A percentile compares a stretch with the other conserved stretches of the same genome.
Evolutionary conservation across 2,888 invertebrate species (phyloP).

Genomic region (Lasioglossum calceatum): DNA sequence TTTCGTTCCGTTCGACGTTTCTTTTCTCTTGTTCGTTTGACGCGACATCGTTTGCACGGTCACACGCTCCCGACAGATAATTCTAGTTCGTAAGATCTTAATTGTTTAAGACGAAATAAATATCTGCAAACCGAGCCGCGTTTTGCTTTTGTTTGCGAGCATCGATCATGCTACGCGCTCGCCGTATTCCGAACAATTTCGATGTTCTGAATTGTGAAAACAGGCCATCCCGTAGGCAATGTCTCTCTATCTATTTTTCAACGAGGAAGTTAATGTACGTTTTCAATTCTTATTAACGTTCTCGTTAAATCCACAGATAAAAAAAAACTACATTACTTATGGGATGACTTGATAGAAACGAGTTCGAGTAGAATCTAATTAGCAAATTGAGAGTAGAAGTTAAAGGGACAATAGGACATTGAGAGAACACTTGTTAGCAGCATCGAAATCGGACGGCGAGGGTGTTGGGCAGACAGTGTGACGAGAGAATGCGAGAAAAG

Average conservation of each 20-base stretch:
- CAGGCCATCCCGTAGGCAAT: neutral
- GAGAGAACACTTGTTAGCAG: neutral
- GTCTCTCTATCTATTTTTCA: no score
- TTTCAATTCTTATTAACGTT: neutral
- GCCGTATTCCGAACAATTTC: neutral
- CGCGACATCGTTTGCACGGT: conserved; percentile 29
- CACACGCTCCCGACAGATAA: conserved; percentile 22
- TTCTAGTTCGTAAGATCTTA: conserved; percentile 51
- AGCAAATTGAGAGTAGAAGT: neutral
- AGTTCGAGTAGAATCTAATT: neutral
- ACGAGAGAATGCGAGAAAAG: neutral
- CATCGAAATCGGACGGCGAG: neutral
- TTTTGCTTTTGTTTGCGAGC: neutral
- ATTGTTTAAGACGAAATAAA: conserved; percentile 57
- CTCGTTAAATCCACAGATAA: neutral
- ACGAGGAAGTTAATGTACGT: no score
- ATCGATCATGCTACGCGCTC: neutral
- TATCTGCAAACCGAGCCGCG: conserved; percentile 39
- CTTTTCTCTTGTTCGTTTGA: conserved; percentile 21
- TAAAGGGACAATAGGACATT: neutral
- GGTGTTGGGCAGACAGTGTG: neutral
- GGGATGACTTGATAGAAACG: neutral
- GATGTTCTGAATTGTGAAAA: neutral
- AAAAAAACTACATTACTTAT: neutral
- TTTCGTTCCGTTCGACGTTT: conserved; percentile 12